Conservation (phyloP, 2,113 vertebrate genomes). For the Pungitius pungitius region DNA sequence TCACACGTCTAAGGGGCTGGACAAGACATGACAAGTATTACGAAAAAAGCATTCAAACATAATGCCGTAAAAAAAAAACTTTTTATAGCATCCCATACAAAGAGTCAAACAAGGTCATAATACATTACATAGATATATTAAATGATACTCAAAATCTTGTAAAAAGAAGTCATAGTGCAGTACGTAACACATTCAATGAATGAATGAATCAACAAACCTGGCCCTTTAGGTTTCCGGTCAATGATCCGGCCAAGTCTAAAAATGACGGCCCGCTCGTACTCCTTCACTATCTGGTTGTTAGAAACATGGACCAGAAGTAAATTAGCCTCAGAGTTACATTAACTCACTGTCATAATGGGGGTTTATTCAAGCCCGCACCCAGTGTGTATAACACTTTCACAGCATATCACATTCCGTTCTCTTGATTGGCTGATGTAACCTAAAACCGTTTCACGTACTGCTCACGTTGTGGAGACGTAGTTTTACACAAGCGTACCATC, state of each 20-base stretch:
- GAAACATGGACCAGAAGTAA: neutral
- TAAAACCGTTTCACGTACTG: neutral
- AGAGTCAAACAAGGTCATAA: neutral
- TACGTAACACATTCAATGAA: neutral
- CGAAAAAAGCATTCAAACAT: neutral
- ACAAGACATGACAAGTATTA: neutral
- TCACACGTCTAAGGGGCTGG: no score
- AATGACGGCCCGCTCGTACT: constrained; percentile 90
- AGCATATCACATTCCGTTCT: neutral
- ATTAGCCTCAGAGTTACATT: neutral
- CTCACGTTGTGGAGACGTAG: neutral
- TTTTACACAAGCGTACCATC: neutral
- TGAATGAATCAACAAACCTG: constrained; percentile 78
- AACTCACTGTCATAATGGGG: neutral
- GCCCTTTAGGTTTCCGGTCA: constrained; percentile 86
- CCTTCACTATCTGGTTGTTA: constrained; percentile 83
- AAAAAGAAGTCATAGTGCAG: neutral
- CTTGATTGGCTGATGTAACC: neutral
- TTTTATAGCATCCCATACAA: neutral
- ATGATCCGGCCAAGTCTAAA: constrained; percentile 86
- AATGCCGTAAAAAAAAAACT: neutral
- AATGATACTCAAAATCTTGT: neutral
- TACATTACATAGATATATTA: no score
- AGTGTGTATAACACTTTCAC: neutral
- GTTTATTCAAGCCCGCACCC: neutral